These are phyloP conservation scores for Spinus olivaceus DNA, from an alignment of 2,797 vertebrate species.

Conservation along the genomic window DNA sequence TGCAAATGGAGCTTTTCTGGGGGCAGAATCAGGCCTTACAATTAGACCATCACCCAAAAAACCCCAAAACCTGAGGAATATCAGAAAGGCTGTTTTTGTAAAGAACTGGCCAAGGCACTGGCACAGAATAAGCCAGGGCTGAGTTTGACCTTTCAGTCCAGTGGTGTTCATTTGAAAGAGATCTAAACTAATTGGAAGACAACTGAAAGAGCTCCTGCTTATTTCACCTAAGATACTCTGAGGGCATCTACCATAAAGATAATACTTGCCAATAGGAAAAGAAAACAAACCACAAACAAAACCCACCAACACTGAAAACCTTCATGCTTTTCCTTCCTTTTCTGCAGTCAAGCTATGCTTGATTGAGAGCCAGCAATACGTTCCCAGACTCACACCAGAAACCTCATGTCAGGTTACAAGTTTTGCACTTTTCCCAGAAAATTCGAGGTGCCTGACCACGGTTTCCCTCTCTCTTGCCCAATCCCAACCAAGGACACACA, in stretches of 20 bases:
- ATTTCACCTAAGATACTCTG: neutral
- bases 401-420: slow-evolving; percentile 17
- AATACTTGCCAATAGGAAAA: neutral
- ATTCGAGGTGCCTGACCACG: slow-evolving; percentile 33
- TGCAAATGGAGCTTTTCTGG: neutral
- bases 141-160: neutral
- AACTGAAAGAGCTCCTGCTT: neutral
- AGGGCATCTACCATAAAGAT: neutral
- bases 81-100: neutral
- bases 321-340: slow-evolving; percentile 39
- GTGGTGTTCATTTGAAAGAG: neutral
- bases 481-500: slow-evolving; percentile 30
- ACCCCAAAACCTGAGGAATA: neutral
- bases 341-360: neutral
- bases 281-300: neutral
- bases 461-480: slow-evolving; percentile 41
- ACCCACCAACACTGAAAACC: neutral
- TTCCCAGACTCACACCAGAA: slow-evolving; percentile 5
- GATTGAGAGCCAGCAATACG: slow-evolving; percentile 22
- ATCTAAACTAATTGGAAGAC: neutral
- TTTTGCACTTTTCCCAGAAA: neutral
- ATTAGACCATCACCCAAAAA: neutral
- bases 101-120: neutral
- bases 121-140: neutral
- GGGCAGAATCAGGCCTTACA: neutral